These are phyloP conservation scores for Rhizoglyphus robini DNA, from an alignment of 1,140 invertebrate genomes.

Conservation along the genomic window DNA sequence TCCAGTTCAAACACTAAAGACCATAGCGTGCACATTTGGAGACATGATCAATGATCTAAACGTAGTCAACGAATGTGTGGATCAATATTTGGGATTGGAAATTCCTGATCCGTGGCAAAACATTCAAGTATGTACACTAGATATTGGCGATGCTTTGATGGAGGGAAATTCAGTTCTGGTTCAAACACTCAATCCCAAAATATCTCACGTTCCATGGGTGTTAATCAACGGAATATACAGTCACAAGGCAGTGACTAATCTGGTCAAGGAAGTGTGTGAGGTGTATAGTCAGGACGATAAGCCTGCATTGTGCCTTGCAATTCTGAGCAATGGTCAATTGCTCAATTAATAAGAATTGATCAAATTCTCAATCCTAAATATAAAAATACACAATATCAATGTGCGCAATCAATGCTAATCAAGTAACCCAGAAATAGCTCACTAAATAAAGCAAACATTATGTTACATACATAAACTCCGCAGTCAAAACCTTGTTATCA, in stretches of 20 bases:
- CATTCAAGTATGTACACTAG: background rate
- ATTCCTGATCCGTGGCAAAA: background rate
- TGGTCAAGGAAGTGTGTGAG: slow-evolving; percentile 16
- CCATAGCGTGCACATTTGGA: background rate
- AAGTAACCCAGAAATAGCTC: too few relatives aligned
- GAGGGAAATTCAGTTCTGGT: background rate
- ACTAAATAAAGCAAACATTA: too few relatives aligned
- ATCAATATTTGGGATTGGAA: background rate
- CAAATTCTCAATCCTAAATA: too few relatives aligned
- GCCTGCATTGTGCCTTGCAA: background rate
- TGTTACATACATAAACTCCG: too few relatives aligned
- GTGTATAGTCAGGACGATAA: slow-evolving; percentile 13
- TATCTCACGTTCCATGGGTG: slow-evolving; percentile 18
- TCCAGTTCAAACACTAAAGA: background rate
- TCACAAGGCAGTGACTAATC: slow-evolving; percentile 6
- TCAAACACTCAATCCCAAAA: background rate
- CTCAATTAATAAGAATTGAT: too few relatives aligned
- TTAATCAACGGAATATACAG: slow-evolving; percentile 13
- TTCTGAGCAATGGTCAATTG: too few relatives aligned
- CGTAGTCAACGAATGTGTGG: background rate
- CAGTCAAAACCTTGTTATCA: too few relatives aligned
- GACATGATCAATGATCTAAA: background rate
- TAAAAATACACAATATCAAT: too few relatives aligned
- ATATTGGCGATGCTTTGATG: background rate
- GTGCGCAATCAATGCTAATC: too few relatives aligned